Percentiles rank a stretch among this genome's conserved stretches.
phyloP scores from a whole-genome alignment of 2,113 vertebrate genomes.

The Anolis sagrei region DNA sequence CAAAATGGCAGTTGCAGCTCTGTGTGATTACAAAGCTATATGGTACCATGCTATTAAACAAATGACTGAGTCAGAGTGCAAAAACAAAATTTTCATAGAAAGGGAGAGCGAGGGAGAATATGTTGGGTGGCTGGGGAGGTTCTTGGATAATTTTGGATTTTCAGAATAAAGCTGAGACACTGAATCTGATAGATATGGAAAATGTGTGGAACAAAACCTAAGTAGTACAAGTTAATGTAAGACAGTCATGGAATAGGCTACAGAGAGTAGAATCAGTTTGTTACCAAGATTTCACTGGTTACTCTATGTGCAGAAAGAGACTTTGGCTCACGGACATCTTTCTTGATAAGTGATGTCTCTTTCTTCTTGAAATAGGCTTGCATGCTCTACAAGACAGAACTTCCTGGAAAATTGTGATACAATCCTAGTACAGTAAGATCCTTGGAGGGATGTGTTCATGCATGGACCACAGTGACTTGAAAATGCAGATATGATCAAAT shows the following conservation, averaged over 20 bases:
- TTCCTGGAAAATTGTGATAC: background rate
- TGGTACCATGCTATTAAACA: background rate
- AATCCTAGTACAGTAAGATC: too few relatives aligned
- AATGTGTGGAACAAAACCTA: background rate
- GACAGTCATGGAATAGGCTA: background rate
- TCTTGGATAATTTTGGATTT: conserved; percentile 17
- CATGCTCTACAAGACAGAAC: background rate
- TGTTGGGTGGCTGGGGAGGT: background rate
- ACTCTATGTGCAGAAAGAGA: background rate
- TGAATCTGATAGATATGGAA: background rate
- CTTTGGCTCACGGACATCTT: background rate
- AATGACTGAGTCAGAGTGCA: conserved; percentile 1
- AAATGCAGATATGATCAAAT: too few relatives aligned
- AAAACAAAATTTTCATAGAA: background rate
- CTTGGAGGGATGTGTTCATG: too few relatives aligned
- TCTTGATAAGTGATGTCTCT: background rate
- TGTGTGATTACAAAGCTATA: background rate
- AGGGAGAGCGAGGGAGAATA: background rate
- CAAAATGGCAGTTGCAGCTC: background rate
- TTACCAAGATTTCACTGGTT: background rate
- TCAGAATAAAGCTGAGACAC: background rate
- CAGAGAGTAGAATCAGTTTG: background rate
- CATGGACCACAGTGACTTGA: too few relatives aligned
- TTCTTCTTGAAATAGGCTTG: background rate
- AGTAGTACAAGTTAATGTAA: background rate